Conservation (phyloP, 1,140 invertebrate genomes). For the Drosophila erecta region DNA sequence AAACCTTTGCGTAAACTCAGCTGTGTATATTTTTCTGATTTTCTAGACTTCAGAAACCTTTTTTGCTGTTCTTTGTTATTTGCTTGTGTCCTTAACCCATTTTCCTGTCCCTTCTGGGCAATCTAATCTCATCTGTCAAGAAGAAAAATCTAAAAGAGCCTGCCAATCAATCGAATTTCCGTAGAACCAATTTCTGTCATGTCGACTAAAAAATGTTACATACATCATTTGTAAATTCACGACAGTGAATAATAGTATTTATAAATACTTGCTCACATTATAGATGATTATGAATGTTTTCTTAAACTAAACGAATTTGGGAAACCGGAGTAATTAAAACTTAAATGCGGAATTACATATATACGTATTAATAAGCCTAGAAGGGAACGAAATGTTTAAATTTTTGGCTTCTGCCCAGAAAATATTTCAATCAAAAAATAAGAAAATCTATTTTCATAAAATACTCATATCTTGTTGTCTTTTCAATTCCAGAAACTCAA, state of each 20-base stretch:
- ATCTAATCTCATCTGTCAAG: slow-evolving; percentile 31
- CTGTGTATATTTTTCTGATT: too few species aligned
- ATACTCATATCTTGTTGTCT: not conserved
- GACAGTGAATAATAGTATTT: too few species aligned
- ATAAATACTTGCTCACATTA: too few species aligned
- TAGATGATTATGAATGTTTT: too few species aligned
- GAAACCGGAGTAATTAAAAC: too few species aligned
- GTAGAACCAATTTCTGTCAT: slow-evolving; percentile 41
- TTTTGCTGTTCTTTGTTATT: not conserved
- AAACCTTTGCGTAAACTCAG: too few species aligned
- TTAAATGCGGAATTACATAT: too few species aligned
- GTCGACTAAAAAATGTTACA: slow-evolving; percentile 13
- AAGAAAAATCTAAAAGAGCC: slow-evolving; percentile 49
- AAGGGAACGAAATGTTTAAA: too few species aligned
- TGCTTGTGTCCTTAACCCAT: not conserved
- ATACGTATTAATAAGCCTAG: too few species aligned
- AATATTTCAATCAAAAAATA: not conserved
- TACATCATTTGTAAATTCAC: not conserved
- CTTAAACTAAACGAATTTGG: too few species aligned
- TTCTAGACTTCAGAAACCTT: too few species aligned
- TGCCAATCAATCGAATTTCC: slow-evolving; percentile 58
- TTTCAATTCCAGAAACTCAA: slow-evolving; percentile 35
- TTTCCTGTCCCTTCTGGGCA: not conserved
- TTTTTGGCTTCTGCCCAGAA: not conserved
- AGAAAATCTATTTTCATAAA: not conserved